These are phyloP conservation scores for Formica exsecta DNA, from an alignment of 1,140 invertebrate genomes.

Conservation along the genomic window DNA sequence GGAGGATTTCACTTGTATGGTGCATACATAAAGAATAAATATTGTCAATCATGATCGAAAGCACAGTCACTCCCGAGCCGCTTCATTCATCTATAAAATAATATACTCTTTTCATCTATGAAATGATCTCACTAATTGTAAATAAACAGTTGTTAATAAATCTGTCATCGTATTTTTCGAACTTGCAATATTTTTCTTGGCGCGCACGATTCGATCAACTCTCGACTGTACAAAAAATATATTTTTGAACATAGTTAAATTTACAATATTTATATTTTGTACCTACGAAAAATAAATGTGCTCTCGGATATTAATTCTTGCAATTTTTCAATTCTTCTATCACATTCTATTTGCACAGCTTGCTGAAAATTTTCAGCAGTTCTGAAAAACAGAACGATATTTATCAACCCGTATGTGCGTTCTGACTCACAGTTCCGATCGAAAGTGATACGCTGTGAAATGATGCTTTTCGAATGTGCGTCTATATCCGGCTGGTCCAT, in stretches of 20 bases:
- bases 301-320: background rate
- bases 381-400: constrained; percentile 27
- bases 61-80: background rate
- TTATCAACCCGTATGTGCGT: constrained; percentile 28
- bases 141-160: constrained; percentile 16
- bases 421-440: constrained; percentile 20
- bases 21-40: constrained; percentile 8
- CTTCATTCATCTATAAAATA: constrained; percentile 6
- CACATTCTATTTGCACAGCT: background rate
- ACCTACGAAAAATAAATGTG: background rate
- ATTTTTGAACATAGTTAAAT: constrained; percentile 11
- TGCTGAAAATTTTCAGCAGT: constrained; percentile 17
- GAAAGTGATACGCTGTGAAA: constrained; percentile 44
- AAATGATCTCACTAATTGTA: background rate
- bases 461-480: constrained; percentile 25
- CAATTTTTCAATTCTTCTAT: background rate
- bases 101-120: background rate
- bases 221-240: background rate
- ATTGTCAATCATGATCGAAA: constrained; percentile 19
- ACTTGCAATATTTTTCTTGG: constrained; percentile 6
- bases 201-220: background rate
- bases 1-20: constrained; percentile 38
- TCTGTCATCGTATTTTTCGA: background rate
- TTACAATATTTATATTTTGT: background rate
- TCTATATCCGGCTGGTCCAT: background rate